Percentiles rank a stretch among this genome's conserved stretches.
Evolutionary conservation across 2,797 vertebrate species (phyloP).

Genomic region (Microctenopoma lineatum): DNA sequence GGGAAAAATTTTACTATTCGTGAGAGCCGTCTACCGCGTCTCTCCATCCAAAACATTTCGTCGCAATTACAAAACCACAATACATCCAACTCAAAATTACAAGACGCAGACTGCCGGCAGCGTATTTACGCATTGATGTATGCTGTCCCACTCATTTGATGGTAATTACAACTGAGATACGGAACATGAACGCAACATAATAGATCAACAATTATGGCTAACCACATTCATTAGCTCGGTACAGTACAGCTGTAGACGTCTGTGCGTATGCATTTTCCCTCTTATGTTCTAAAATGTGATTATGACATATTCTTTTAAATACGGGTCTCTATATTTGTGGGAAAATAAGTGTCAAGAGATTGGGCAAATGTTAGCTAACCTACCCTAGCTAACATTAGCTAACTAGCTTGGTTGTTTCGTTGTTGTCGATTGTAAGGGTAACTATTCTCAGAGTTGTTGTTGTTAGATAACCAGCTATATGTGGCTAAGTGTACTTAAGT

Average conservation of each 20-base stretch:
- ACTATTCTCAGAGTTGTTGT: no score
- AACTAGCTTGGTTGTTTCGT: not conserved
- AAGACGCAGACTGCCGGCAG: not conserved
- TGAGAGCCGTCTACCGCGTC: not conserved
- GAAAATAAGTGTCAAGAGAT: not conserved
- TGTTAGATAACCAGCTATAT: no score
- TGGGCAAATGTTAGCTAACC: not conserved
- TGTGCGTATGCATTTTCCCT: constrained; percentile 6
- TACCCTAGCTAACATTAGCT: constrained; percentile 20
- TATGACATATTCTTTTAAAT: not conserved
- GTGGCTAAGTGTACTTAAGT: not conserved
- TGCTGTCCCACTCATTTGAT: no score
- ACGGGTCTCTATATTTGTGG: not conserved
- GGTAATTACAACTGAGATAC: not conserved
- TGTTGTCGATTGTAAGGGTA: no score
- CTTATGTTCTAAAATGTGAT: not conserved
- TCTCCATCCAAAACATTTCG: not conserved
- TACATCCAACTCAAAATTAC: no score
- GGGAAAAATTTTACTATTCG: not conserved
- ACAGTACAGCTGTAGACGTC: not conserved
- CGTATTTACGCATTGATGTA: not conserved
- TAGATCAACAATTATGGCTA: constrained; percentile 35
- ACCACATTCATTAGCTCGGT: not conserved
- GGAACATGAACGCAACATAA: constrained; percentile 8
- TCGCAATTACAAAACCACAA: not conserved